These are phyloP conservation scores for Bilobella aurantiaca DNA, from an alignment of 1,140 invertebrate genomes.

Conservation along the genomic window DNA sequence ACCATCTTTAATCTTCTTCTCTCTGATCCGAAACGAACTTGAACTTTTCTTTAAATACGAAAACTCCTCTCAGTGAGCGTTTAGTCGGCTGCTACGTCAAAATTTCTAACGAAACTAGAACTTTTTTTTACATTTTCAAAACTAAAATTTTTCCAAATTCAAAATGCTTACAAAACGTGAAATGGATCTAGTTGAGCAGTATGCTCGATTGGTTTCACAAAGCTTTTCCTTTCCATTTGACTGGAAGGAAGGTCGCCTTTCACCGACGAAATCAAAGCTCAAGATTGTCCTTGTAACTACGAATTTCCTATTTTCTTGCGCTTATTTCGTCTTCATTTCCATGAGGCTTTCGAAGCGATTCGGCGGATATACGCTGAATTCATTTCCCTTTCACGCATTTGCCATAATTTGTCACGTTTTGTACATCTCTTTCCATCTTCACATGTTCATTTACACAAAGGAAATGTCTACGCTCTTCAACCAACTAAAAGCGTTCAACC, in stretches of 20 bases:
- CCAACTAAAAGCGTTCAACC: background rate
- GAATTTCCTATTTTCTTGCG: background rate
- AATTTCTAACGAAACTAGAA: background rate
- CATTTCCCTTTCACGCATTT: background rate
- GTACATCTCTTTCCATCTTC: conserved; percentile 1
- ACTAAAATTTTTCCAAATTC: background rate
- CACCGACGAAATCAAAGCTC: background rate
- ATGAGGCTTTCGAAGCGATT: background rate
- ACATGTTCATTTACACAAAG: background rate
- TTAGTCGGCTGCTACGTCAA: no score
- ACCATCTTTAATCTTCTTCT: no score
- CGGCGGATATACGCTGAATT: background rate
- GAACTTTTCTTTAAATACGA: no score
- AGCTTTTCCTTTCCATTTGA: conserved; percentile 1
- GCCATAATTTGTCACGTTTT: background rate
- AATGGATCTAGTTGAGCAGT: background rate
- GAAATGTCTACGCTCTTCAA: conserved; percentile 4
- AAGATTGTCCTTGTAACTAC: background rate
- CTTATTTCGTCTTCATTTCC: background rate
- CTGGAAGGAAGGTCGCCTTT: background rate
- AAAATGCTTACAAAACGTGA: background rate
- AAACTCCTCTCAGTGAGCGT: no score
- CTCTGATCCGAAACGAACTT: no score
- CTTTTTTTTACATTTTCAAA: background rate
- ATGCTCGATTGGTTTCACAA: background rate